phyloP scores from a whole-genome alignment of 2,113 vertebrate genomes.

The Plecotus auritus region DNA sequence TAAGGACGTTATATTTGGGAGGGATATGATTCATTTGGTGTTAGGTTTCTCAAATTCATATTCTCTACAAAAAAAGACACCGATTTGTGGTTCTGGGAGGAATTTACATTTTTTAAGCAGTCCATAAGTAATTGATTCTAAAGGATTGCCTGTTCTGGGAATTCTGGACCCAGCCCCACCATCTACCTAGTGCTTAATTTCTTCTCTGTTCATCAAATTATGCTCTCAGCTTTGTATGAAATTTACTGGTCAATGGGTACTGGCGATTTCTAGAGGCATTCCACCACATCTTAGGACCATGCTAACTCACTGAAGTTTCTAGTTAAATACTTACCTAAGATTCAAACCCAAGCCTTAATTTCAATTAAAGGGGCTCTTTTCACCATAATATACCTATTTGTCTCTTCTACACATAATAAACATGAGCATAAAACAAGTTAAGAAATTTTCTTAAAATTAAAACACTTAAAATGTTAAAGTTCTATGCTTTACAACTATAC shows the following conservation, averaged over 20 bases:
- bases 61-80: background rate
- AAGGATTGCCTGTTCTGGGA: background rate
- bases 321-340: background rate
- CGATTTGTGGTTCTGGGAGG: background rate
- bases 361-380: background rate
- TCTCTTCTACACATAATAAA: background rate
- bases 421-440: conserved; percentile 41
- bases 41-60: background rate
- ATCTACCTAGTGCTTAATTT: accelerated
- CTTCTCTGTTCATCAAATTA: background rate
- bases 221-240: background rate
- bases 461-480: conserved; percentile 61
- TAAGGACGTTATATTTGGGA: background rate
- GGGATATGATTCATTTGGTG: background rate
- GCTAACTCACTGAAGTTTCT: background rate
- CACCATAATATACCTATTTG: background rate
- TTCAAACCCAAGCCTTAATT: background rate
- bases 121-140: background rate
- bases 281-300: background rate
- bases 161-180: background rate
- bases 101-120: background rate
- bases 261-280: background rate
- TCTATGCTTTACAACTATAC: background rate
- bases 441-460: conserved; percentile 23
- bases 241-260: background rate